Conservation (phyloP, 2,888 invertebrate species). For the Chromoteleia sp. region DNA sequence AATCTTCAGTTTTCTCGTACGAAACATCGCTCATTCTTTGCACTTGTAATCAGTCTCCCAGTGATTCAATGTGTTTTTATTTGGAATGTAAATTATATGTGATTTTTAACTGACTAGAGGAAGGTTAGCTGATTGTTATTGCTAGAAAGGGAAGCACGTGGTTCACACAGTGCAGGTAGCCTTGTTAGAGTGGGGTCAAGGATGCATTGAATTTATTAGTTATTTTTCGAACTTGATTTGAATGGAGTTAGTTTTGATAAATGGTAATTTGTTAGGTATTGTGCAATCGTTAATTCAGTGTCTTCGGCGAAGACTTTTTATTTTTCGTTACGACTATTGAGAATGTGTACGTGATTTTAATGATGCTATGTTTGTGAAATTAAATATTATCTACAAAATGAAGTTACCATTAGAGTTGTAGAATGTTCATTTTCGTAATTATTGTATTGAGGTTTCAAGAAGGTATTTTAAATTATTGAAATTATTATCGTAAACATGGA, state of each 20-base stretch:
- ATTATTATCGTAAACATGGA: too few species aligned
- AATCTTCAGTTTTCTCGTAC: conserved; percentile 68
- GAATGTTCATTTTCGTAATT: too few species aligned
- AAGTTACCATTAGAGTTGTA: too few species aligned
- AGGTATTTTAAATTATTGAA: too few species aligned
- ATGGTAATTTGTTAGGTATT: conserved; percentile 26
- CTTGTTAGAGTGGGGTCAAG: conserved; percentile 56
- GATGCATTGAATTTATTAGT: conserved; percentile 50
- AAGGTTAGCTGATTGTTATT: conserved; percentile 60
- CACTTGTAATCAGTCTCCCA: conserved; percentile 64
- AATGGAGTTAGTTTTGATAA: conserved; percentile 43
- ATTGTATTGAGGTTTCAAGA: too few species aligned
- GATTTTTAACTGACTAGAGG: conserved; percentile 69
- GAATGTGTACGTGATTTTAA: too few species aligned
- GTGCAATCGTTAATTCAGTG: conserved; percentile 7
- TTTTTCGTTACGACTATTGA: too few species aligned
- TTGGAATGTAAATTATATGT: conserved; percentile 67
- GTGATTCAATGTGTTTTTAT: conserved; percentile 64
- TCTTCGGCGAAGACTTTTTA: background rate
- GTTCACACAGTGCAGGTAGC: conserved; percentile 40
- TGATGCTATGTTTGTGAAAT: too few species aligned
- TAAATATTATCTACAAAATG: too few species aligned
- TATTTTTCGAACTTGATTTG: conserved; percentile 44
- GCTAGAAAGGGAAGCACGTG: conserved; percentile 47
- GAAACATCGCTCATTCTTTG: conserved; percentile 66